Percentiles rank a stretch among this genome's conserved stretches.
Evolutionary conservation across 2,888 invertebrate species (phyloP).

Genomic region (Dynastes grantii): DNA sequence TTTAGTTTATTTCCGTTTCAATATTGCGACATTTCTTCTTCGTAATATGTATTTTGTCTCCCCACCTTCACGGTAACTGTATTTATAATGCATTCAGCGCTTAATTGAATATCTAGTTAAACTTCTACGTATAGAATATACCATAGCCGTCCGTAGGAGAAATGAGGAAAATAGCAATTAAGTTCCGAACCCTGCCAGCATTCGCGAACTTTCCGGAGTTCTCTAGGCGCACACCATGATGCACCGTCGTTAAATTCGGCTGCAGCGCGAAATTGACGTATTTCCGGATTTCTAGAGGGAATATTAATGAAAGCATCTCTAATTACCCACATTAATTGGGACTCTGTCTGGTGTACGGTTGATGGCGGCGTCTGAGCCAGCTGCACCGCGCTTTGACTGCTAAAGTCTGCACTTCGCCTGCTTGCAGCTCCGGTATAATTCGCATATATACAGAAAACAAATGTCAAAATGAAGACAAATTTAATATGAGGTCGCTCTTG

Average conservation of each 20-base stretch:
- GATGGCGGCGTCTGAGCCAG: not conserved
- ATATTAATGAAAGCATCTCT: slow-evolving; percentile 70
- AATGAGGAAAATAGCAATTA: slow-evolving; percentile 39
- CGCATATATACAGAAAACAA: slow-evolving; percentile 64
- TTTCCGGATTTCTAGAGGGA: slow-evolving; percentile 58
- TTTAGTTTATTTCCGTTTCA: not conserved
- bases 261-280: slow-evolving; percentile 42
- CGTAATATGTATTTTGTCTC: not conserved
- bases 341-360: slow-evolving; percentile 63
- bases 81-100: slow-evolving; percentile 7
- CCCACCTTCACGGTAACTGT: not conserved
- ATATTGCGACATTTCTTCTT: not conserved
- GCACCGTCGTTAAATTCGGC: slow-evolving; percentile 45
- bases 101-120: slow-evolving; percentile 42
- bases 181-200: slow-evolving; percentile 4
- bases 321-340: slow-evolving; percentile 68
- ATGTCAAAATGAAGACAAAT: slow-evolving; percentile 70
- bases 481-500: slow-evolving; percentile 67
- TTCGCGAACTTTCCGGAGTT: slow-evolving; percentile 13
- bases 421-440: slow-evolving; percentile 26
- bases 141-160: not conserved
- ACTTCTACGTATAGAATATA: slow-evolving; percentile 17
- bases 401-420: not conserved
- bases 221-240: not conserved
- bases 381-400: slow-evolving; percentile 36